Base-by-base conservation (phyloP, 2,797 vertebrate species). In the Labeo calbasu region DNA sequence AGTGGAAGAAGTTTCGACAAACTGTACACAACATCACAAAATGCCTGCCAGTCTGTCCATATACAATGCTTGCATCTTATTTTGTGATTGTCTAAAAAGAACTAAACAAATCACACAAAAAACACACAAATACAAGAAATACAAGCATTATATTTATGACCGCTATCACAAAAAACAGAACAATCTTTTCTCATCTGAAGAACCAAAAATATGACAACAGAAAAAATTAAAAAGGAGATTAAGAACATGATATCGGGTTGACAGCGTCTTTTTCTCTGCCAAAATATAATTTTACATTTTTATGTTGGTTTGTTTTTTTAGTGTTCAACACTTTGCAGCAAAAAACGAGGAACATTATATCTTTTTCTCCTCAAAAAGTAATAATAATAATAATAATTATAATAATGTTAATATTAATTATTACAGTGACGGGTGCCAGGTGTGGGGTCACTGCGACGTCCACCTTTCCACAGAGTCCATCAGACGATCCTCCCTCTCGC, bases 301-400 rank as follows among this genome's bases (percentile, higher is more conserved):
- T 91, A 95, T 93, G 94, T 95, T 94, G 94, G 92, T 93, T 95
- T 94, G 94, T 94, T 96, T 96, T 96, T 96, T 96, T 96, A 95
- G 95, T 96, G 95, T 96, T 95, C 95, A 95, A 96, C 95, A 96
- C 95, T 96, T 94, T 96, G 95, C 95, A 96, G 95, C 95, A 96
- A 96, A 94, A 94, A 93, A 92, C 90, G 92, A 94, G 94, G 94
- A 94, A 94, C 77, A 53, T 82, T 87, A 77, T 53, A 84, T 86
- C 73, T 88, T 88, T 91, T 90, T 92, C 92, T 93, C 93, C 93
- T 90, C 84, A 57, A 89, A 92, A 94, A 94, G 92, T 93, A 92
- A 94, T 87, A 90, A 86, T 93, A 92, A 86, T 93, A 92, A 94
- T 86, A 89, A 85, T 94, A 82, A 88, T 88, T 72, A 94, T 85